Conservation (phyloP, 2,113 vertebrate genomes). For the Arothron firmamentum region DNA sequence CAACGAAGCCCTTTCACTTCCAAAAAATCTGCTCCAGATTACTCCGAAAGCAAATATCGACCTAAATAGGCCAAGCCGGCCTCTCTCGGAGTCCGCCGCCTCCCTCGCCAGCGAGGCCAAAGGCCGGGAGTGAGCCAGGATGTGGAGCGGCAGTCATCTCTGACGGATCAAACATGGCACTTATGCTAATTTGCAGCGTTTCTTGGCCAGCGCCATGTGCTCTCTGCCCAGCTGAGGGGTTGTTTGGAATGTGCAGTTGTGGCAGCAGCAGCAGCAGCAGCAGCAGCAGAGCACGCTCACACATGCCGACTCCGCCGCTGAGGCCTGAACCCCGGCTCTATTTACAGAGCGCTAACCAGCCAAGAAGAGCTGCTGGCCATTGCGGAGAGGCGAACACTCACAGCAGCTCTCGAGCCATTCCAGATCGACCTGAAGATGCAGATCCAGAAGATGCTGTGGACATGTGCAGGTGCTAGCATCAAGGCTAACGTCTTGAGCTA, state of each 20-base stretch:
- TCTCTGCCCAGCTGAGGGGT: constrained; percentile 60
- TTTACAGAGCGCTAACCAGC: not conserved
- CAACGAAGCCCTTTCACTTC: constrained; percentile 77
- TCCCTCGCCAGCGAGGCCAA: constrained; percentile 78
- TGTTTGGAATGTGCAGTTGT: constrained; percentile 68
- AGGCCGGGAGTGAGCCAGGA: constrained; percentile 58
- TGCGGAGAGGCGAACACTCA: no score
- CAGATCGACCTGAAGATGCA: no score
- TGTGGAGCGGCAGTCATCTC: constrained; percentile 77
- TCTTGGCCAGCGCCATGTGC: constrained; percentile 59
- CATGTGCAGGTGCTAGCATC: no score
- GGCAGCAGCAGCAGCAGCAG: constrained; percentile 50
- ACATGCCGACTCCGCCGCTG: constrained; percentile 27
- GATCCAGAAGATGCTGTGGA: no score
- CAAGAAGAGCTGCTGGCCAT: no score
- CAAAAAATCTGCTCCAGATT: constrained; percentile 89
- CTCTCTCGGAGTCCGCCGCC: constrained; percentile 79
- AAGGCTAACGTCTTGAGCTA: no score
- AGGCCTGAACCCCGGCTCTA: constrained; percentile 1
- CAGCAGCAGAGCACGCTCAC: constrained; percentile 31
- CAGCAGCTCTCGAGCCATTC: no score
- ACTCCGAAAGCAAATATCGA: constrained; percentile 82
- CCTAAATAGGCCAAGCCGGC: constrained; percentile 80
- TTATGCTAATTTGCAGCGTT: constrained; percentile 84
- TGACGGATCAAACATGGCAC: constrained; percentile 88